Evolutionary conservation across 2,888 invertebrate species (phyloP).

Genomic region (Stenolophus ochropezus): DNA sequence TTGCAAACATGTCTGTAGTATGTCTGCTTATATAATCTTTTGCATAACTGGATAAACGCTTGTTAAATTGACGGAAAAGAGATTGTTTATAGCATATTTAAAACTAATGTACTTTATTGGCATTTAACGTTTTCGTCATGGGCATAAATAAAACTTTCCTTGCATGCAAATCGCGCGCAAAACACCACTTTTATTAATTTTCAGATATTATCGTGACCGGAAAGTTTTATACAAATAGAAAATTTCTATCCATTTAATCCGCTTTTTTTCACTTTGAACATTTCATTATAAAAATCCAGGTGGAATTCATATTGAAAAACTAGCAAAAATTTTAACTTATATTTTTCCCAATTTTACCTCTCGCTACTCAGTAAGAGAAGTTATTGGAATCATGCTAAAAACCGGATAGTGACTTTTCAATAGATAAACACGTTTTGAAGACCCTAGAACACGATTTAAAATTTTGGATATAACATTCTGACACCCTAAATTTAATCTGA

Average conservation of each 20-base stretch:
- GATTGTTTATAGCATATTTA: constrained; percentile 42
- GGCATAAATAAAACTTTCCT: constrained; percentile 28
- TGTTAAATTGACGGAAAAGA: constrained; percentile 43
- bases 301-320: too few species aligned
- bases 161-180: neutral
- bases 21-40: constrained; percentile 38
- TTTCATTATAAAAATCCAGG: too few species aligned
- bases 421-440: too few species aligned
- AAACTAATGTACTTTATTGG: constrained; percentile 24
- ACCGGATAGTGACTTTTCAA: too few species aligned
- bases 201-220: neutral
- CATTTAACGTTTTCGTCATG: constrained; percentile 29
- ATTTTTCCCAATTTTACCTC: too few species aligned
- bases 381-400: too few species aligned
- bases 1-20: constrained; percentile 31
- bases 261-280: neutral
- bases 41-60: constrained; percentile 41
- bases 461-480: too few species aligned
- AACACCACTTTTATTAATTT: neutral
- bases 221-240: neutral
- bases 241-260: neutral
- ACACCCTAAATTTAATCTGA: too few species aligned
- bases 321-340: too few species aligned
- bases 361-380: too few species aligned
- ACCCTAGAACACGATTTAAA: too few species aligned